These are phyloP conservation scores for Aquatica leii DNA, from an alignment of 2,888 invertebrate species.

Conservation along the genomic window DNA sequence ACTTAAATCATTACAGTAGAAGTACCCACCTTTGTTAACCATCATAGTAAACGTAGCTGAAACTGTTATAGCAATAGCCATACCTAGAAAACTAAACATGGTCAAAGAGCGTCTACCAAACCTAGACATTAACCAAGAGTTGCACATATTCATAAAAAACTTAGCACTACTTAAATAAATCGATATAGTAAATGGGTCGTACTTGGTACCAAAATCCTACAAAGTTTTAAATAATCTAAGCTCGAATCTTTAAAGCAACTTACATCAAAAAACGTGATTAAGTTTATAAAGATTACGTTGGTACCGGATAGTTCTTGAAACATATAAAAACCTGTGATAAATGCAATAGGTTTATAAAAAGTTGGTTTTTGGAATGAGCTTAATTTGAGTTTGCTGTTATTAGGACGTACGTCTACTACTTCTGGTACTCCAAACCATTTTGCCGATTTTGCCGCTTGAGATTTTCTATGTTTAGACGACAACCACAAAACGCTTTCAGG, in stretches of 20 bases:
- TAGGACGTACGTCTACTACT: no score
- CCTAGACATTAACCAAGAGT: conserved; percentile 63
- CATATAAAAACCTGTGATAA: conserved; percentile 65
- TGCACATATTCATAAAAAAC: conserved; percentile 65
- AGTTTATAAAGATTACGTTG: conserved; percentile 69
- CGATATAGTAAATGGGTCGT: conserved; percentile 54
- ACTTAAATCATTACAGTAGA: no score
- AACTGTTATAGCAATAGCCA: conserved; percentile 64
- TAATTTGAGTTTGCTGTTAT: conserved; percentile 55
- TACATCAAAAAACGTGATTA: conserved; percentile 67
- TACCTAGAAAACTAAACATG: conserved; percentile 63
- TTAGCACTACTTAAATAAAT: conserved; percentile 63
- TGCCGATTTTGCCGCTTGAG: no score
- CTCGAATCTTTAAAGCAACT: neutral
- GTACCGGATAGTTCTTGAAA: conserved; percentile 70
- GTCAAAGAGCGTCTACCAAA: conserved; percentile 64
- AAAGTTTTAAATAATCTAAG: neutral
- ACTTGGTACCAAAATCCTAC: neutral
- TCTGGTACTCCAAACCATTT: no score
- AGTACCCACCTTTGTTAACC: conserved; percentile 48
- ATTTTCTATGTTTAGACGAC: no score
- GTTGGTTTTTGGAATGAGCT: conserved; percentile 65
- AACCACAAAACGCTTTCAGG: no score
- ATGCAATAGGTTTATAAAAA: conserved; percentile 67
- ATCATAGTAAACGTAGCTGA: conserved; percentile 64